Conservation (phyloP, 2,797 vertebrate species). For the Malurus leucopterus region DNA sequence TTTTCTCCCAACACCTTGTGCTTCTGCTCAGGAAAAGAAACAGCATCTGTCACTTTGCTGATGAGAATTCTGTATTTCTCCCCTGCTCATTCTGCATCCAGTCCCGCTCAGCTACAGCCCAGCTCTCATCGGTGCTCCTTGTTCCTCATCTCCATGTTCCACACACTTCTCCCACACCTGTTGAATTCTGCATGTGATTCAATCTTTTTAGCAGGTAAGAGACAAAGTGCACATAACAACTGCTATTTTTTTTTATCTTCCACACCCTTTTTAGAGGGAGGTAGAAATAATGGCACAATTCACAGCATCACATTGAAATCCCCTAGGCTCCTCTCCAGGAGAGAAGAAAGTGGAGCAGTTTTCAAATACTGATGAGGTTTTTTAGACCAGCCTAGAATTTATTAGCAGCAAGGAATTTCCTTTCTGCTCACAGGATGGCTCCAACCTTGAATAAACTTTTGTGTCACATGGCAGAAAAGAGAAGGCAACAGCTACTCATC, state of each 20-base stretch:
- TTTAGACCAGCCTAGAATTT: neutral
- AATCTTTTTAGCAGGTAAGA: neutral
- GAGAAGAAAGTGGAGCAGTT: neutral
- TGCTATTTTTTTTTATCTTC: neutral
- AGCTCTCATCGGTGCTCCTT: neutral
- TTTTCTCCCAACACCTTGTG: neutral
- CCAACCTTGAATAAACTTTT: neutral
- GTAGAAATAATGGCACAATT: neutral
- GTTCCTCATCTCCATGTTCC: neutral
- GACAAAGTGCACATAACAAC: neutral
- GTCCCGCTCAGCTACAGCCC: neutral
- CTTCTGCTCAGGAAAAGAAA: neutral
- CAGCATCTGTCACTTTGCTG: neutral
- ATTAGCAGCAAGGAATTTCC: neutral
- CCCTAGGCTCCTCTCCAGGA: neutral
- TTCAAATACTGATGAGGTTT: neutral
- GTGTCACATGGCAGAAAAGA: neutral
- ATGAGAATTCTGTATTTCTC: neutral
- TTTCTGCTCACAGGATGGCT: neutral
- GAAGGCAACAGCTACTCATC: neutral
- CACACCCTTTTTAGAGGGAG: neutral
- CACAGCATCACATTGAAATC: neutral
- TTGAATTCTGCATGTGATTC: neutral
- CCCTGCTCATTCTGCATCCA: neutral
- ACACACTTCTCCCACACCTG: neutral